These are phyloP conservation scores for Drosophila fulvimacula DNA, from an alignment of 2,888 invertebrate species.

Conservation along the genomic window DNA sequence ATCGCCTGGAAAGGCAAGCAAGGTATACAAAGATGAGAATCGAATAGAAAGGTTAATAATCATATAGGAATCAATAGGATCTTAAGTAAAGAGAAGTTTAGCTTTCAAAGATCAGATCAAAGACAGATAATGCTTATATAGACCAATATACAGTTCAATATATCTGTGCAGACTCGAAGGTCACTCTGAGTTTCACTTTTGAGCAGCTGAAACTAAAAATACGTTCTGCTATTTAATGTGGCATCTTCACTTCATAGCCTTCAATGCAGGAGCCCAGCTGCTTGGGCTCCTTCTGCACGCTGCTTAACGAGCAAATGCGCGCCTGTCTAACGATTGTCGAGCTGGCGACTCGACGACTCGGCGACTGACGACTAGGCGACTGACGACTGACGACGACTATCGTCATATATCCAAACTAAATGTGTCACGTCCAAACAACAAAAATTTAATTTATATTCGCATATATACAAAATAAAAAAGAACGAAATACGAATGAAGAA, in stretches of 20 bases:
- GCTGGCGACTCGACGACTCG: constrained; percentile 29
- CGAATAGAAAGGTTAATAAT: not conserved
- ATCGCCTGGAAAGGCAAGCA: too few relatives aligned
- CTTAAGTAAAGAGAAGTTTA: too few relatives aligned
- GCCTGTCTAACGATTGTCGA: constrained; percentile 55
- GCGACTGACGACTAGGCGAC: constrained; percentile 18
- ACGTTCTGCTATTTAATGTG: constrained; percentile 20
- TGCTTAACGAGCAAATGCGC: constrained; percentile 69
- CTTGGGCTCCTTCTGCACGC: not conserved
- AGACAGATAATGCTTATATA: too few relatives aligned
- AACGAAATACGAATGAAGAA: constrained; percentile 21
- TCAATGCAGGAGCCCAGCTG: not conserved
- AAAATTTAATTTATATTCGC: constrained; percentile 81
- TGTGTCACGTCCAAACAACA: constrained; percentile 81
- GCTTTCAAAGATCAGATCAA: too few relatives aligned
- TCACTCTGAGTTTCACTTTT: constrained; percentile 6
- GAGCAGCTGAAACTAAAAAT: constrained; percentile 28
- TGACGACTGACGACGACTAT: constrained; percentile 51
- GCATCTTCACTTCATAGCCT: not conserved
- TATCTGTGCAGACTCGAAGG: too few relatives aligned
- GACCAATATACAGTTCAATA: too few relatives aligned
- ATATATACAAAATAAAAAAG: constrained; percentile 43
- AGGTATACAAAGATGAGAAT: too few relatives aligned
- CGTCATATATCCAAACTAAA: constrained; percentile 79
- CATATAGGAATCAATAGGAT: too few relatives aligned